Percentiles rank a stretch among this genome's conserved stretches.
phyloP scores from a whole-genome alignment of 2,797 vertebrate species.

The Mormyrus proboscirostris region DNA sequence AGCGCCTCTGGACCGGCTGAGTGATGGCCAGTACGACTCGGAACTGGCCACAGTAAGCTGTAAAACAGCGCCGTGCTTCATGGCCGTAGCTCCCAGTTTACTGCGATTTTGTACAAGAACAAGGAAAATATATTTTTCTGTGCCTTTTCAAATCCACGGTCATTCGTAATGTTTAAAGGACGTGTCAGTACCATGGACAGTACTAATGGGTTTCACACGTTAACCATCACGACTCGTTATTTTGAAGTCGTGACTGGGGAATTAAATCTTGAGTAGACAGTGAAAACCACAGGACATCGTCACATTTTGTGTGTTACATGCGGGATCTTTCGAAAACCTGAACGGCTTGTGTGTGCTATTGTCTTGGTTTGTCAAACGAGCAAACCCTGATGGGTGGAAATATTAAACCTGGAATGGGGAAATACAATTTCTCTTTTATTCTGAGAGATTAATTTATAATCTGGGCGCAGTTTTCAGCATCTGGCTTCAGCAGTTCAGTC shows the following conservation, averaged over 20 bases:
- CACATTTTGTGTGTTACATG: background rate
- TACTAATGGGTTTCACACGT: background rate
- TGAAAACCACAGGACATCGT: background rate
- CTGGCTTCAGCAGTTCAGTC: background rate
- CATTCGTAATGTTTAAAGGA: background rate
- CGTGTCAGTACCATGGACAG: slow-evolving; percentile 22
- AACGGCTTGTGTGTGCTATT: background rate
- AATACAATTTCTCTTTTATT: background rate
- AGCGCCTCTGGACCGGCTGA: background rate
- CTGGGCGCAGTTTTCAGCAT: background rate
- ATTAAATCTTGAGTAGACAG: background rate
- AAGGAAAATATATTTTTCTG: background rate
- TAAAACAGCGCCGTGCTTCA: background rate
- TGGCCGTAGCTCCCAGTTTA: background rate
- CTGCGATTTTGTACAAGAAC: background rate
- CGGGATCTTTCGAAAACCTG: background rate
- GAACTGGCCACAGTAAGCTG: background rate
- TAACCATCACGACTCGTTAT: background rate
- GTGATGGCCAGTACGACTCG: background rate
- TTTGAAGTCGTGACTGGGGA: background rate
- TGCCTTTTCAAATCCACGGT: background rate
- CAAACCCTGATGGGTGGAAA: background rate
- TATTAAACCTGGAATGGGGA: background rate
- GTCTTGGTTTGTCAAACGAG: background rate
- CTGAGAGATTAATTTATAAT: background rate